A percentile compares a stretch with the other conserved stretches of the same genome.
phyloP scores from a whole-genome alignment of 1,140 invertebrate genomes.

The Tachypleus tridentatus region DNA sequence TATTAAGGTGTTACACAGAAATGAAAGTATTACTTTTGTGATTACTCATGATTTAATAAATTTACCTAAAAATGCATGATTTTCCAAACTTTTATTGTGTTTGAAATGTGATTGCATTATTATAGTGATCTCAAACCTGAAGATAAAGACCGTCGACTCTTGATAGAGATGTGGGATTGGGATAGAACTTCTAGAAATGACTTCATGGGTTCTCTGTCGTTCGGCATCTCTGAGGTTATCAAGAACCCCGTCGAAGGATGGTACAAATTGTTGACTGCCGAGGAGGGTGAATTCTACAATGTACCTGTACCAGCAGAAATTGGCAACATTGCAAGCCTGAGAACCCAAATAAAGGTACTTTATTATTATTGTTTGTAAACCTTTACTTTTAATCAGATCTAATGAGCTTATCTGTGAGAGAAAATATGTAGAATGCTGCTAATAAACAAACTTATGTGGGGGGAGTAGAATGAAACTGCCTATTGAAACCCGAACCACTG shows the following conservation, averaged over 20 bases:
- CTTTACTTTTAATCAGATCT: too few relatives aligned
- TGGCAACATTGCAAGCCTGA: slow-evolving; percentile 71
- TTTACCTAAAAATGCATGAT: too few relatives aligned
- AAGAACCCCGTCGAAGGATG: slow-evolving; percentile 84
- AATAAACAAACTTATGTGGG: too few relatives aligned
- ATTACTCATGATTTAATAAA: too few relatives aligned
- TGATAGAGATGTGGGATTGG: slow-evolving; percentile 99
- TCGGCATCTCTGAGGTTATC: slow-evolving; percentile 93
- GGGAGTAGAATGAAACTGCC: too few relatives aligned
- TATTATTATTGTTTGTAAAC: too few relatives aligned
- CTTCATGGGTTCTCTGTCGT: slow-evolving; percentile 98
- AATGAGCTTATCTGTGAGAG: too few relatives aligned
- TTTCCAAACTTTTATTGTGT: too few relatives aligned
- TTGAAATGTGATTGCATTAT: not conserved
- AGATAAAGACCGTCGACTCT: slow-evolving; percentile 92
- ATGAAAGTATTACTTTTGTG: too few relatives aligned
- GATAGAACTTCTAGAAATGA: slow-evolving; percentile 97
- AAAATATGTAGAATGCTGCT: too few relatives aligned
- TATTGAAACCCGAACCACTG: too few relatives aligned
- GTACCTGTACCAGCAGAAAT: slow-evolving; percentile 90
- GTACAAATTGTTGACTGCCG: slow-evolving; percentile 95
- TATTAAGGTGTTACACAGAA: too few relatives aligned
- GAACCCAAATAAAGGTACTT: slow-evolving; percentile 61
- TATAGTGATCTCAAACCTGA: slow-evolving; percentile 79
- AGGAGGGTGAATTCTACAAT: slow-evolving; percentile 98